Evolutionary conservation across 2,888 invertebrate genomes (phyloP), one percentile per base, ranked within the genome.

Genomic region (Ferdinandea cuprea): DNA sequence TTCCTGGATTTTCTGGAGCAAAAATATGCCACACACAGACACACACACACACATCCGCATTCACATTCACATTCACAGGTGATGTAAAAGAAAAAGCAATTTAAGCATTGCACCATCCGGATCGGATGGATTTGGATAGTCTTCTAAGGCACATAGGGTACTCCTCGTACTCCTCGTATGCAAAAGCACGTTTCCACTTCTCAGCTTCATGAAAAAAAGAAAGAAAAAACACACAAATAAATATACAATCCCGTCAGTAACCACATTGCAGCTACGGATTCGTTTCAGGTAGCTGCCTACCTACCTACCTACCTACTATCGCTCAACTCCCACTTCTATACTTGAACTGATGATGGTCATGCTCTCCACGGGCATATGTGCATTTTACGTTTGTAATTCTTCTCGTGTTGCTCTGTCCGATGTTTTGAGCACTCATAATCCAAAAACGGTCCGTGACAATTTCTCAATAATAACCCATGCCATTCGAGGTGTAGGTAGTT

Each of bases 361-460:
- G 78, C 46, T 15, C 50, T 17, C 9, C 42, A 5, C 37, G 13
- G 40, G 28, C 28, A 56, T 30, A 11, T 52, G 8, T 40, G 61
- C 68, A 69, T 69, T n/a, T n/a, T n/a, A n/a, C n/a, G 74, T 69
- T 69, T 69, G 68, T 63, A 61, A 65, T 79, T 68, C 79, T 37
- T 59, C 50, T 69, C 63, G 44, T 56, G 73, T 28, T 28, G 25
- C n/a, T 5, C 28, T 48, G 48, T 48, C 48, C 25, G n/a, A 28
- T 28, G 48, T 48, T n/a, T n/a, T 48, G 25, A 28, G 48, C 21
- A 28, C 61, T 80, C 80, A 80, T 80, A 80, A 80, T 74, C 80
- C 80, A 68, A 68, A 68, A 73, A 56, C 21, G 46, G 59, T 68
- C 61, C 74, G 73, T 74, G 74, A 74, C 68, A 74, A 80, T 80